Percentiles rank a stretch among this genome's conserved stretches.
Evolutionary conservation across 2,797 vertebrate species (phyloP).

Genomic region (Luscinia megarhynchos): DNA sequence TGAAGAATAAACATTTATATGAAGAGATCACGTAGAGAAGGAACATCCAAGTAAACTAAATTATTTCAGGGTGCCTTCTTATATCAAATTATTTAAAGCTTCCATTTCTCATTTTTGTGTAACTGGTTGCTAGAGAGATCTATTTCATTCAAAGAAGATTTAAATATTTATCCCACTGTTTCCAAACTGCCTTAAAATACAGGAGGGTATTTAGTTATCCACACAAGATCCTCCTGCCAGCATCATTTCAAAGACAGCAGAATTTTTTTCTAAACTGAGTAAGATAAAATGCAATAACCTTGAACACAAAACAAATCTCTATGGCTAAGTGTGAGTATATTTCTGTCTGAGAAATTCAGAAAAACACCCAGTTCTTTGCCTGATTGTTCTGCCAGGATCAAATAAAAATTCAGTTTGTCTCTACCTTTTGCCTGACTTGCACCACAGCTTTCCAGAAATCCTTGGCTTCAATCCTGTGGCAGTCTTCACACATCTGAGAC

Average conservation of each 20-base stretch:
- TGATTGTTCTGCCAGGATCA: fast-evolving
- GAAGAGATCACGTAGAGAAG: background rate
- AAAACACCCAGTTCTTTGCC: background rate
- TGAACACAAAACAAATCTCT: background rate
- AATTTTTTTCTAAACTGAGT: background rate
- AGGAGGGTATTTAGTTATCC: background rate
- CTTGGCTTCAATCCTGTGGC: constrained; percentile 96
- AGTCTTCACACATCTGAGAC: constrained; percentile 96
- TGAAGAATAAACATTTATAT: background rate
- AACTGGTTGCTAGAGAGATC: background rate
- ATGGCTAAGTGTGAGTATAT: background rate
- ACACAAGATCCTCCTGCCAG: background rate
- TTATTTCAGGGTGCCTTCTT: background rate
- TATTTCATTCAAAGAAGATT: background rate
- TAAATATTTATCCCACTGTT: background rate
- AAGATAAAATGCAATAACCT: background rate
- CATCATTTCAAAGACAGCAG: background rate
- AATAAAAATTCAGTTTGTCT: background rate
- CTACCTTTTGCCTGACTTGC: constrained; percentile 96
- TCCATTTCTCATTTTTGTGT: background rate
- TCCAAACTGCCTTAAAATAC: background rate
- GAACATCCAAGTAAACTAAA: background rate
- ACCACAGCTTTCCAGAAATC: constrained; percentile 99
- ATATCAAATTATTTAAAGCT: background rate
- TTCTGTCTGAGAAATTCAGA: background rate